Conservation (phyloP, 2,113 vertebrate species). For the Choloepus hoffmanni region DNA sequence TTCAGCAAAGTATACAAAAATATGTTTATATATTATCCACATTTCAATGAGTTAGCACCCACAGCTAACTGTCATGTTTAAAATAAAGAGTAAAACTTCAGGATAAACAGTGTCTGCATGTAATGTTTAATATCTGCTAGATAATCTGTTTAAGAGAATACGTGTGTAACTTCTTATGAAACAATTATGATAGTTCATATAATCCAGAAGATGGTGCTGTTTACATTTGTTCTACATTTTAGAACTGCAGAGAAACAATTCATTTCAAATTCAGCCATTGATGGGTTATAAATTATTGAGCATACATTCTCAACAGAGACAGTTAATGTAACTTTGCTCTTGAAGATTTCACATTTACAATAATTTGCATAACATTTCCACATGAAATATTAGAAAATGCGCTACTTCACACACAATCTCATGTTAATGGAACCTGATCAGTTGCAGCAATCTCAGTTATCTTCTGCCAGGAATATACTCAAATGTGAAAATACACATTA, state of each 20-base stretch:
- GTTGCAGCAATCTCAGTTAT: slow-evolving; percentile 81
- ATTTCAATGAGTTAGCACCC: not conserved
- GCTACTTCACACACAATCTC: slow-evolving; percentile 80
- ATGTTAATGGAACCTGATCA: slow-evolving; percentile 82
- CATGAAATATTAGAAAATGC: slow-evolving; percentile 82
- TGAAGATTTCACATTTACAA: slow-evolving; percentile 86
- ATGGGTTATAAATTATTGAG: slow-evolving; percentile 85
- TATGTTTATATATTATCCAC: not conserved
- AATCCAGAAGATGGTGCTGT: slow-evolving; percentile 89
- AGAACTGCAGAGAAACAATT: slow-evolving; percentile 68
- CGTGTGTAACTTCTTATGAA: not conserved
- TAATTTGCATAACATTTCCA: slow-evolving; percentile 88
- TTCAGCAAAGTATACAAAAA: not conserved
- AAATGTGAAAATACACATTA: slow-evolving; percentile 81
- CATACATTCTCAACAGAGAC: slow-evolving; percentile 82
- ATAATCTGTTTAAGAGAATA: not conserved
- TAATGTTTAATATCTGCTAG: not conserved
- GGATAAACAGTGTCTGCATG: slow-evolving; percentile 34
- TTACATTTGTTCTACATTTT: slow-evolving; percentile 79
- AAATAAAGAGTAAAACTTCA: slow-evolving; percentile 3
- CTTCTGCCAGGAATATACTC: slow-evolving; percentile 78
- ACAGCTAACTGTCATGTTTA: not conserved
- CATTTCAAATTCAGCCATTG: slow-evolving; percentile 74
- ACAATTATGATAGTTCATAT: not conserved
- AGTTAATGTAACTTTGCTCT: slow-evolving; percentile 83